These are phyloP conservation scores for Sceloporus tristichus DNA, from an alignment of 2,113 vertebrate species.

Conservation along the genomic window DNA sequence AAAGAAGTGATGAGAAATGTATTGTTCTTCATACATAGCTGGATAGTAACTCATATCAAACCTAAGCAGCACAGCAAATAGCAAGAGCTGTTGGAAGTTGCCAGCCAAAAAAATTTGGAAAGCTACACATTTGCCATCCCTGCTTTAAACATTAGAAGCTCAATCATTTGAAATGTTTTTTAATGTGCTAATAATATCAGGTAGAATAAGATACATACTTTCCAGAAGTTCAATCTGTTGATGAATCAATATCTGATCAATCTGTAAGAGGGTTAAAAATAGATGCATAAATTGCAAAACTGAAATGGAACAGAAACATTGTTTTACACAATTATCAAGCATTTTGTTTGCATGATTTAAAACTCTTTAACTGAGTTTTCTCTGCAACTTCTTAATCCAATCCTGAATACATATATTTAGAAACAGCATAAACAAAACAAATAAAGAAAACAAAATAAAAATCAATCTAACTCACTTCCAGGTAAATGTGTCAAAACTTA, in stretches of 20 bases:
- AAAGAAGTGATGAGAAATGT: too few species aligned
- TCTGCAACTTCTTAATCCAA: not conserved
- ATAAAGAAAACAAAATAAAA: not conserved
- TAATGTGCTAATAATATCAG: slow-evolving; percentile 17
- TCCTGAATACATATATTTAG: not conserved
- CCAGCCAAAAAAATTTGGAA: too few species aligned
- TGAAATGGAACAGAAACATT: not conserved
- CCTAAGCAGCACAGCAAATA: too few species aligned
- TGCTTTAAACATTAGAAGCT: too few species aligned
- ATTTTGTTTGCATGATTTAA: not conserved
- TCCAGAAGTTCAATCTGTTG: slow-evolving; percentile 92
- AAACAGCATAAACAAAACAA: not conserved
- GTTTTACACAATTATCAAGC: not conserved
- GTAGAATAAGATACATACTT: slow-evolving; percentile 78
- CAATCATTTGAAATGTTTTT: slow-evolving; percentile 24
- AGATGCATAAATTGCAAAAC: slow-evolving; percentile 39
- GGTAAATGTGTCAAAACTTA: not conserved
- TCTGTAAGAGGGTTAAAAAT: slow-evolving; percentile 75
- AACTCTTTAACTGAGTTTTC: not conserved
- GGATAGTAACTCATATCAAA: too few species aligned
- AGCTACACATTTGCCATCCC: too few species aligned
- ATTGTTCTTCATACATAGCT: too few species aligned
- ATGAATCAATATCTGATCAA: slow-evolving; percentile 93
- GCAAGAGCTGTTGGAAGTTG: too few species aligned
- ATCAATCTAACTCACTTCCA: not conserved